phyloP scores from a whole-genome alignment of 2,113 vertebrate species.

The Chinchilla lanigera region DNA sequence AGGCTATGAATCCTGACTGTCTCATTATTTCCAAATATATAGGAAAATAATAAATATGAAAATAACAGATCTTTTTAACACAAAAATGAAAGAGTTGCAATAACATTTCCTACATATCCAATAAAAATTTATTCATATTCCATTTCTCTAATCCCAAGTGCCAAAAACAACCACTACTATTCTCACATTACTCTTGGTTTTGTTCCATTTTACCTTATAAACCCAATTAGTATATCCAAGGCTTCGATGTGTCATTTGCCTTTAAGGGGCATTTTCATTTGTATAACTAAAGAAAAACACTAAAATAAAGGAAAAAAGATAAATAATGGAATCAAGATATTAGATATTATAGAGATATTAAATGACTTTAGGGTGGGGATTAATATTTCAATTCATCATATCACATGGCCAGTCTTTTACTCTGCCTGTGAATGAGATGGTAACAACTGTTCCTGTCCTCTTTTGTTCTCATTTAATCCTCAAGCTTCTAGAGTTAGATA shows the following conservation, averaged over 20 bases:
- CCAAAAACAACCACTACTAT: not conserved
- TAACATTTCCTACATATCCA: not conserved
- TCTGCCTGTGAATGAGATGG: not conserved
- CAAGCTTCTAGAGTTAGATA: not conserved
- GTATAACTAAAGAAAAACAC: not conserved
- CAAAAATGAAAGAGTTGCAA: not conserved
- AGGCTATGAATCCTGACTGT: not conserved
- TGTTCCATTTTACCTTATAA: not conserved
- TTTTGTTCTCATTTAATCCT: not conserved
- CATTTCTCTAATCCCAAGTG: not conserved
- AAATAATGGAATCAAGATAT: not conserved
- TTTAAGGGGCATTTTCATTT: not conserved
- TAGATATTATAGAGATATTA: not conserved
- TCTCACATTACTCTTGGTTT: not conserved
- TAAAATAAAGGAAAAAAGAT: conserved; percentile 7
- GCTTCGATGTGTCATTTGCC: not conserved
- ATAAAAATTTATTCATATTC: not conserved
- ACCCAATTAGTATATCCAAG: not conserved
- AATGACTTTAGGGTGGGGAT: not conserved
- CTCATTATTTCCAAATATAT: not conserved
- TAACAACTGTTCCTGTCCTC: not conserved
- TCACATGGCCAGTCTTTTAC: not conserved
- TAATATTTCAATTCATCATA: not conserved
- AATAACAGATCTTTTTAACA: not conserved
- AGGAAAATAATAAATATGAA: not conserved